Evolutionary conservation across 2,113 vertebrate genomes (phyloP).

Genomic region (Aptenodytes patagonicus): DNA sequence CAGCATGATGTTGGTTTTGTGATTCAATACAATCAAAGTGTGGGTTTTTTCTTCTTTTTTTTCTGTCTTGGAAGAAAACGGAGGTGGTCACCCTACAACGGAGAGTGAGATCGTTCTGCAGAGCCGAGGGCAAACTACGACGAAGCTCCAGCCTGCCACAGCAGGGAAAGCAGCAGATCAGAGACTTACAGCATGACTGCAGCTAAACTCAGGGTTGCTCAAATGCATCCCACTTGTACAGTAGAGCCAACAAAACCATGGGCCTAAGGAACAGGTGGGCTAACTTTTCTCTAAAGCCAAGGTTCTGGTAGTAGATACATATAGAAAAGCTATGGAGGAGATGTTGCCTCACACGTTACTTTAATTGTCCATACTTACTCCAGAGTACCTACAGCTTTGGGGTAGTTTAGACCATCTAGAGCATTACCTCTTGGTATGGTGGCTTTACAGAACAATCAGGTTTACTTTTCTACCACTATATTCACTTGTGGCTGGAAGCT

Average conservation of each 20-base stretch:
- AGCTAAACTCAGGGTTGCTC: not conserved
- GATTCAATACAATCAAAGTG: not conserved
- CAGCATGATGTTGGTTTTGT: not conserved
- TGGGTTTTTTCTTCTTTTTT: not conserved
- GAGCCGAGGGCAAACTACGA: not conserved
- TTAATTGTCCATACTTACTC: not conserved
- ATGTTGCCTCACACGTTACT: not conserved
- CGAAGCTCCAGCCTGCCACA: not conserved
- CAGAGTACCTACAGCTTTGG: not conserved
- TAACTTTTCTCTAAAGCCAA: not conserved
- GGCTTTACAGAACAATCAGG: not conserved
- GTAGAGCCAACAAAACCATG: accelerated
- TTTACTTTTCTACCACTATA: not conserved
- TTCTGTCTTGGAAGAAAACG: not conserved
- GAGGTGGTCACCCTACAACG: not conserved
- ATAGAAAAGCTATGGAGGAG: not conserved
- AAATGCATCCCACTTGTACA: not conserved
- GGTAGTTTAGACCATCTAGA: not conserved
- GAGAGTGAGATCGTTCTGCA: not conserved
- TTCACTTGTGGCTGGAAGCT: not conserved
- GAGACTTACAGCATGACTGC: accelerated
- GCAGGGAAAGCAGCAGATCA: not conserved
- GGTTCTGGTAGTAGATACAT: not conserved
- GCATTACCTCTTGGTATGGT: accelerated
- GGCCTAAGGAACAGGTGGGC: not conserved